A percentile compares a stretch with the other conserved stretches of the same genome.
Conservation (phyloP, 64 coral and sea anemone species). For the Pocillopora verrucosa region DNA sequence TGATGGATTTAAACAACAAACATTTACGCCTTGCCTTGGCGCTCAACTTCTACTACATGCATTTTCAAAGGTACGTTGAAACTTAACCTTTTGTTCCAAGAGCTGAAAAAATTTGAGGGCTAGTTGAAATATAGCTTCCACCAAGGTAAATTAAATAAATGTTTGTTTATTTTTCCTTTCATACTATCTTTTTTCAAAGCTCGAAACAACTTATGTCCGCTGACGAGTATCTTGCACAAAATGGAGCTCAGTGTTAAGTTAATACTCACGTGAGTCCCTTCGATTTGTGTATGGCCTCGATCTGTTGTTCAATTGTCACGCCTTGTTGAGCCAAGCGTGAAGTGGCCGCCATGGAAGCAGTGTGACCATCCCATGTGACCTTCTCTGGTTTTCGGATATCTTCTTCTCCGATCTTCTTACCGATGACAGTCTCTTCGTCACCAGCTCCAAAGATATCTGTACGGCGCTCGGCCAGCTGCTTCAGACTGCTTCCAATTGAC, state of each 20-base stretch:
- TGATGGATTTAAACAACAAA: no score
- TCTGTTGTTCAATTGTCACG: constrained; percentile 91
- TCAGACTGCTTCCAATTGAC: constrained; percentile 96
- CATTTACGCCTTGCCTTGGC: no score
- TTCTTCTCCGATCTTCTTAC: constrained; percentile 97
- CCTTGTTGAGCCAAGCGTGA: constrained; percentile 92
- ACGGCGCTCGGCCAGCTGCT: constrained; percentile 92
- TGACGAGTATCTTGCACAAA: no score
- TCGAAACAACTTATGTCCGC: no score
- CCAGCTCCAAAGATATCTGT: constrained; percentile 99
- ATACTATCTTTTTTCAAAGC: no score
- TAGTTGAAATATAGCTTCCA: no score
- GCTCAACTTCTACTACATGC: no score
- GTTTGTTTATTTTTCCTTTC: no score
- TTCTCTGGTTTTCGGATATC: constrained; percentile 92
- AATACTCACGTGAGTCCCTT: constrained; percentile 89
- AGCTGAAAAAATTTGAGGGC: no score
- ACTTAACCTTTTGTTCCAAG: no score
- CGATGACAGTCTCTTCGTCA: constrained; percentile 96
- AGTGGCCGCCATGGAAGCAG: constrained; percentile 92
- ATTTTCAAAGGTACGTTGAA: no score
- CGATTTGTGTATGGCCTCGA: constrained; percentile 97
- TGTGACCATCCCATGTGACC: constrained; percentile 99
- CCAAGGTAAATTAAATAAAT: no score
- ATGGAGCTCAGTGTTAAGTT: background rate